These are phyloP conservation scores for Malurus elegans DNA, from an alignment of 2,113 vertebrate species.

Conservation along the genomic window DNA sequence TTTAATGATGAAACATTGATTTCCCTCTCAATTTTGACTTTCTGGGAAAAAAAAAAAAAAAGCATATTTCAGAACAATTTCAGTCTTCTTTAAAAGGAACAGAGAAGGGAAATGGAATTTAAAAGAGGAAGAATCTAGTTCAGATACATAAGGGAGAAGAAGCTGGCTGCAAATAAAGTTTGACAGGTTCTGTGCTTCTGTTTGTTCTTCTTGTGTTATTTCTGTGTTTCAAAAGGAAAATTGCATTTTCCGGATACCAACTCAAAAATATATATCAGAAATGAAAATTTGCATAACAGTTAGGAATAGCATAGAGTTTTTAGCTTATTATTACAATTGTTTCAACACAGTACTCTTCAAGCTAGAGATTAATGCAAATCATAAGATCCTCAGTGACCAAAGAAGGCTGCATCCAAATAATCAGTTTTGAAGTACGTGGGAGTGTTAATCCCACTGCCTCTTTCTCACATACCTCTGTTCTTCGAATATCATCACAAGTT, in stretches of 20 bases:
- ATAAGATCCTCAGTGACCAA: background rate
- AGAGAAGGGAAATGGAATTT: background rate
- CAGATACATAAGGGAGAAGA: background rate
- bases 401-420: background rate
- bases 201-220: conserved; percentile 18
- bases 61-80: background rate
- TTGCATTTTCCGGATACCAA: background rate
- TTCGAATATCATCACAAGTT: background rate
- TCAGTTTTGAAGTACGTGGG: background rate
- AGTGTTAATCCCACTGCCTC: background rate
- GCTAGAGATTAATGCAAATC: conserved; percentile 49
- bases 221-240: conserved; percentile 11
- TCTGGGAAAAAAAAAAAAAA: background rate
- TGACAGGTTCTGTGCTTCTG: background rate
- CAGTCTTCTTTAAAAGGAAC: background rate
- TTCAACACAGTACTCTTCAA: conserved; percentile 4
- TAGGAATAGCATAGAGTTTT: background rate
- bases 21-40: background rate
- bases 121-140: background rate
- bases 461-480: background rate
- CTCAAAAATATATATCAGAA: background rate
- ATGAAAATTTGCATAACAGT: conserved; percentile 24
- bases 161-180: background rate
- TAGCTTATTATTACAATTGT: background rate
- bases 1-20: background rate